A percentile compares a stretch with the other conserved stretches of the same genome.
phyloP scores from a whole-genome alignment of 2,888 invertebrate species.

The Uloborus plumipes region DNA sequence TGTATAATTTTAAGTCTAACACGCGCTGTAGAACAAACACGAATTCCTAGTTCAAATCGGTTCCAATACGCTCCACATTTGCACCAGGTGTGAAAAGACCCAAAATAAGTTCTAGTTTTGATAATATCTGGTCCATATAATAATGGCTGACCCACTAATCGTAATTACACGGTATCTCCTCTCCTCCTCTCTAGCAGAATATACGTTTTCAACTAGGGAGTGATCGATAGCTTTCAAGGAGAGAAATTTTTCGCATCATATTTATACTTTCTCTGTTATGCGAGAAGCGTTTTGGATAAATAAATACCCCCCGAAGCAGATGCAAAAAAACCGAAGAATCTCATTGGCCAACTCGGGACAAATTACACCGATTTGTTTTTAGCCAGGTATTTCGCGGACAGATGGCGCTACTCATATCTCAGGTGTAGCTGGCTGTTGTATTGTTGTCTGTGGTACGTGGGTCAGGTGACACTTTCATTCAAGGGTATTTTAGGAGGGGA shows the following conservation, averaged over 20 bases:
- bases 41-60: slow-evolving; percentile 15
- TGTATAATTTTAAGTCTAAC: not conserved
- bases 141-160: slow-evolving; percentile 29
- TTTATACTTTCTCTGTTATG: slow-evolving; percentile 43
- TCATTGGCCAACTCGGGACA: slow-evolving; percentile 34
- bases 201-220: slow-evolving; percentile 23
- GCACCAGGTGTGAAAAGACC: slow-evolving; percentile 50
- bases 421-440: slow-evolving; percentile 18
- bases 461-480: slow-evolving; percentile 38
- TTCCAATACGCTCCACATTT: not conserved
- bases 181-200: slow-evolving; percentile 30
- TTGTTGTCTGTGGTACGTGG: not conserved
- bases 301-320: slow-evolving; percentile 36
- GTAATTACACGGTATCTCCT: slow-evolving; percentile 62
- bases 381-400: slow-evolving; percentile 25
- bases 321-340: slow-evolving; percentile 20
- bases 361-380: slow-evolving; percentile 55
- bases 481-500: not conserved
- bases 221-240: slow-evolving; percentile 40
- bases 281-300: slow-evolving; percentile 13
- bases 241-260: slow-evolving; percentile 34
- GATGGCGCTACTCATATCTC: slow-evolving; percentile 39
- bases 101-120: slow-evolving; percentile 28
- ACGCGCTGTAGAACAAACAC: slow-evolving; percentile 18
- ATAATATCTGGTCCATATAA: slow-evolving; percentile 20